A percentile compares a stretch with the other conserved stretches of the same genome.
phyloP scores from a whole-genome alignment of 2,113 vertebrate genomes.

The Ochotona princeps region DNA sequence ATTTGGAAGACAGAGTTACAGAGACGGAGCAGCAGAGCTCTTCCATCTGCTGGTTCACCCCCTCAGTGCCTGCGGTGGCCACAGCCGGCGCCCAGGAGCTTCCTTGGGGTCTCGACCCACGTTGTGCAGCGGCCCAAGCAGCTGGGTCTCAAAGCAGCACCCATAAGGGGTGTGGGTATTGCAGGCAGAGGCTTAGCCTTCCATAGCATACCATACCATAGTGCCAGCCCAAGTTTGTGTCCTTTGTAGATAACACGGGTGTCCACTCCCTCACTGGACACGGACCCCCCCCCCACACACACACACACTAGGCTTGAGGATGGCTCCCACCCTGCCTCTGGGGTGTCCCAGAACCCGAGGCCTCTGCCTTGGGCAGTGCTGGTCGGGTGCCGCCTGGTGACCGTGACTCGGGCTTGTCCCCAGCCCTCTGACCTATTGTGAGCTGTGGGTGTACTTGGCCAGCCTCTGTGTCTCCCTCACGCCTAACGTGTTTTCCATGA shows the following conservation, averaged over 20 bases:
- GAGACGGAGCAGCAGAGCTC: too few species aligned
- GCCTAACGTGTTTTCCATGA: constrained; percentile 31
- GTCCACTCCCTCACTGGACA: rapidly evolving
- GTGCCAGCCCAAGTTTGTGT: not conserved
- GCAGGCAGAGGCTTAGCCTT: too few species aligned
- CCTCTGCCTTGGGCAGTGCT: not conserved
- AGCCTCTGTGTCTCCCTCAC: not conserved
- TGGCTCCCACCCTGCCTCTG: not conserved
- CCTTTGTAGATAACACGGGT: not conserved
- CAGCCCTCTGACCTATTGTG: not conserved
- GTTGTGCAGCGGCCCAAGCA: too few species aligned
- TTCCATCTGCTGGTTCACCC: too few species aligned
- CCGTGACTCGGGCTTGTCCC: not conserved
- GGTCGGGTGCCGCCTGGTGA: not conserved
- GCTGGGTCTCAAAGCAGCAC: too few species aligned
- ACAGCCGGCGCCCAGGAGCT: too few species aligned
- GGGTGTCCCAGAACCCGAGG: not conserved
- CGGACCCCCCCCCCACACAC: not conserved
- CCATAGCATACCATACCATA: too few species aligned
- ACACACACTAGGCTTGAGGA: not conserved
- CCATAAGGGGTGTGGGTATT: too few species aligned
- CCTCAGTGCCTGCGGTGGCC: too few species aligned
- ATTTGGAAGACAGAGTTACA: too few species aligned
- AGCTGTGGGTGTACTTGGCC: constrained; percentile 16
- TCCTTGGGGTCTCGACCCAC: too few species aligned